Evolutionary conservation across 2,888 invertebrate species (phyloP).

Genomic region (Leptopilina myrica): DNA sequence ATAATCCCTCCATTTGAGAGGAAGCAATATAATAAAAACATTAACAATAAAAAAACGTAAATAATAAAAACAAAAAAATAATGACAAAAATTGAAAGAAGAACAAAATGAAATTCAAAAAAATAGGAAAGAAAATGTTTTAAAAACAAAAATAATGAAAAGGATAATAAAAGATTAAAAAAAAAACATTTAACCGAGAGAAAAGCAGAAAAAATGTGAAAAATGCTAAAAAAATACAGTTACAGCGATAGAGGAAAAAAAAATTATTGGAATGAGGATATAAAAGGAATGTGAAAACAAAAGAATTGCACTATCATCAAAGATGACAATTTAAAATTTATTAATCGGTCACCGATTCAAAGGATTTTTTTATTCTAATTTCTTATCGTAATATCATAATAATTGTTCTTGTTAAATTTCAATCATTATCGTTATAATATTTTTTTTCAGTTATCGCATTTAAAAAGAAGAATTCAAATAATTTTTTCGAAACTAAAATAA

Average conservation of each 20-base stretch:
- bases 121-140: no score
- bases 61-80: no score
- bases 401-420: background rate
- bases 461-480: background rate
- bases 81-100: no score
- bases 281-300: constrained; percentile 3
- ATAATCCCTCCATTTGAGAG: no score
- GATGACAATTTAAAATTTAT: constrained; percentile 8
- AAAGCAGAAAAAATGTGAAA: background rate
- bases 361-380: constrained; percentile 7
- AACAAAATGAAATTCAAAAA: no score
- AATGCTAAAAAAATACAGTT: background rate
- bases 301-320: background rate
- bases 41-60: no score
- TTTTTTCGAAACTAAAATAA: background rate
- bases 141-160: no score
- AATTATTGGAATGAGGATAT: constrained; percentile 12
- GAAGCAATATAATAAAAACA: no score
- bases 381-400: constrained; percentile 17
- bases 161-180: no score
- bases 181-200: no score
- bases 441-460: background rate
- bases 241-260: background rate
- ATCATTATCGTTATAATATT: background rate
- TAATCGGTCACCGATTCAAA: background rate